These are phyloP conservation scores for Andinoacara biseriatus DNA, from an alignment of 2,113 vertebrate genomes.

Conservation along the genomic window DNA sequence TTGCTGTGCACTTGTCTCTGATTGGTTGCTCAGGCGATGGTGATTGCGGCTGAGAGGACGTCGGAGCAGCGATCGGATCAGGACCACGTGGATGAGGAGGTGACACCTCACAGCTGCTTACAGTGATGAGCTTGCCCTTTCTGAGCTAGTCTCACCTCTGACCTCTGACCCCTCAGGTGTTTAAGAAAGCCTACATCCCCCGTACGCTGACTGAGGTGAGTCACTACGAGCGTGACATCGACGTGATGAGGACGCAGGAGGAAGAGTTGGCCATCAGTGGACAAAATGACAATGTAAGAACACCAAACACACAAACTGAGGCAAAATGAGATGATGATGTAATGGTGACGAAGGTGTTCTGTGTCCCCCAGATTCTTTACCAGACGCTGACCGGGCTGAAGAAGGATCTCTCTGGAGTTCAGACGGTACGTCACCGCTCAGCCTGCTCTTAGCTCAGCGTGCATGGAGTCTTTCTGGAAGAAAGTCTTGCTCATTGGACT, in stretches of 20 bases:
- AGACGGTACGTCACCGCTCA: constrained; percentile 80
- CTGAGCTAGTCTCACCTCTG: not conserved
- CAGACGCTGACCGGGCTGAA: constrained; percentile 94
- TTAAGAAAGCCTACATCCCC: constrained; percentile 94
- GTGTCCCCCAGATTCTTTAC: constrained; percentile 87
- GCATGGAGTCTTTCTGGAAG: not conserved
- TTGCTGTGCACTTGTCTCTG: not conserved
- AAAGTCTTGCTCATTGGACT: not conserved
- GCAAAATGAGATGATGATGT: not conserved
- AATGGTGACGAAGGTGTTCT: not conserved
- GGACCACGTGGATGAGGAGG: constrained; percentile 95
- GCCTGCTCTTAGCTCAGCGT: not conserved
- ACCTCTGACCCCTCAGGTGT: constrained; percentile 83
- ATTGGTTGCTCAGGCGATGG: constrained; percentile 85
- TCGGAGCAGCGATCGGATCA: constrained; percentile 89
- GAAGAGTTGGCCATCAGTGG: constrained; percentile 79
- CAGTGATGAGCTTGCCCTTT: not conserved
- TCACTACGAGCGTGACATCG: constrained; percentile 92
- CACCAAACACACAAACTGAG: no score
- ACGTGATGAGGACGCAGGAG: constrained; percentile 79
- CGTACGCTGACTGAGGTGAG: constrained; percentile 93
- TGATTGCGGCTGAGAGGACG: constrained; percentile 86
- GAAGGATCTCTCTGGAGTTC: constrained; percentile 94
- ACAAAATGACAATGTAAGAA: constrained; percentile 86
- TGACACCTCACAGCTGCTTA: constrained; percentile 36